These are phyloP conservation scores for Neotoma lepida DNA, from an alignment of 2,113 vertebrate genomes.

Conservation along the genomic window DNA sequence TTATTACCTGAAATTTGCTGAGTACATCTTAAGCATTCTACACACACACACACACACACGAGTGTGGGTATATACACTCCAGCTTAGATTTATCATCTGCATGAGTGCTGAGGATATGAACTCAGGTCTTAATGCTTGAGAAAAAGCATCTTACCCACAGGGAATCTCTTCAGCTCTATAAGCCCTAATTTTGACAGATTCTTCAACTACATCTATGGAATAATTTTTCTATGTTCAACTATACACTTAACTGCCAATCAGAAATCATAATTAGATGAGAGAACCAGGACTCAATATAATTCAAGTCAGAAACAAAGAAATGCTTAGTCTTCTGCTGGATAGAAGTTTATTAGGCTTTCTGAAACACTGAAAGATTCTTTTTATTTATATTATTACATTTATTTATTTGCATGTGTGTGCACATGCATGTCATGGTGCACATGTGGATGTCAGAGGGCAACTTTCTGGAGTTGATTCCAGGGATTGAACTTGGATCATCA, in stretches of 20 bases:
- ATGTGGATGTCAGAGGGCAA: not conserved
- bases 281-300: conserved; percentile 25
- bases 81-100: not conserved
- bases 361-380: conserved; percentile 34
- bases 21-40: not conserved
- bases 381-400: not conserved
- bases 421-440: not conserved
- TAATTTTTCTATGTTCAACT: conserved; percentile 59
- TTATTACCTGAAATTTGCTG: not conserved
- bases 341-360: conserved; percentile 43
- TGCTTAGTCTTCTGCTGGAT: conserved; percentile 19
- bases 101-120: not conserved
- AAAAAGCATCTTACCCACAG: not conserved
- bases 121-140: not conserved
- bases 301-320: conserved; percentile 51
- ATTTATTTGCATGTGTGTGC: not conserved
- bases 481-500: not conserved
- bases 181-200: conserved; percentile 46
- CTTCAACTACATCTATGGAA: conserved; percentile 45
- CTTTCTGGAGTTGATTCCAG: not conserved
- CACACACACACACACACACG: no score
- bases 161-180: not conserved
- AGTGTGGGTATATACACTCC: no score
- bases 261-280: conserved; percentile 59
- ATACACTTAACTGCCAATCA: conserved; percentile 17